Conservation (phyloP, 2,888 invertebrate species). For the Physocephala rufipes region DNA sequence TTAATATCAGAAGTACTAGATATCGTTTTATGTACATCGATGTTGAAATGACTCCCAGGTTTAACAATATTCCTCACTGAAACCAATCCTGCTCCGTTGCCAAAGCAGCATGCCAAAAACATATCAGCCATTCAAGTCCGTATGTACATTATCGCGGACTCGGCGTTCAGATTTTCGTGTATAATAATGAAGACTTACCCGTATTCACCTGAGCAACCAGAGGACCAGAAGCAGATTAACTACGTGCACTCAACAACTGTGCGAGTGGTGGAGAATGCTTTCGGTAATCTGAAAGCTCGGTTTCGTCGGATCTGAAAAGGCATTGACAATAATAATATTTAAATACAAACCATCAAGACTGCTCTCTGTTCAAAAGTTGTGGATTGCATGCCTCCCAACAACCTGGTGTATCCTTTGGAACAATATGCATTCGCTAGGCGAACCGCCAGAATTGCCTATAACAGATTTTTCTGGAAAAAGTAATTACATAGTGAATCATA, state of each 20-base stretch:
- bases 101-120: no score
- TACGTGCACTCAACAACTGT: conserved; percentile 28
- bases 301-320: conserved; percentile 37
- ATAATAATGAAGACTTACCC: conserved; percentile 43
- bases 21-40: conserved; percentile 36
- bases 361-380: background rate
- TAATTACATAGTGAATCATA: background rate
- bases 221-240: conserved; percentile 28
- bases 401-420: background rate
- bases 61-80: conserved; percentile 37
- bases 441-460: no score
- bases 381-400: background rate
- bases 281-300: conserved; percentile 29
- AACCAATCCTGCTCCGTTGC: conserved; percentile 16
- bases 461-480: background rate
- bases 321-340: conserved; percentile 31
- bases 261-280: conserved; percentile 28
- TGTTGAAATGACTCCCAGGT: conserved; percentile 32
- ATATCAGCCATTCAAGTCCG: conserved; percentile 35
- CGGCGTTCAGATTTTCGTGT: conserved; percentile 38
- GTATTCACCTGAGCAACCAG: conserved; percentile 12
- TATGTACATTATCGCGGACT: conserved; percentile 42
- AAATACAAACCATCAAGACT: background rate
- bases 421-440: background rate
- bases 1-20: conserved; percentile 13